These are phyloP conservation scores for Drosophila emarginata DNA, from an alignment of 2,888 invertebrate species.

Conservation along the genomic window DNA sequence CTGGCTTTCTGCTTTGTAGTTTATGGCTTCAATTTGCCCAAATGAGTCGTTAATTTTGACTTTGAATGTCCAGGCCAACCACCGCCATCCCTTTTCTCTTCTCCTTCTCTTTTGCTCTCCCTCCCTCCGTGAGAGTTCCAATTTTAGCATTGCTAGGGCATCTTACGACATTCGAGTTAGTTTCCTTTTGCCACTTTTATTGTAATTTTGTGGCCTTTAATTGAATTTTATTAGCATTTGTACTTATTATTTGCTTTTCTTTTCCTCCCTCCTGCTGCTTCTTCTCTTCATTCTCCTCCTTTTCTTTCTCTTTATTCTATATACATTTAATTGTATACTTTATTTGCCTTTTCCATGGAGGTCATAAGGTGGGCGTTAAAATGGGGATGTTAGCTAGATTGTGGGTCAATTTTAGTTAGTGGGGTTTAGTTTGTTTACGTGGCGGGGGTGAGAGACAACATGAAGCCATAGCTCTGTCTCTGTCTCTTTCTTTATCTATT, in stretches of 20 bases:
- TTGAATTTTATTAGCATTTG: constrained; percentile 80
- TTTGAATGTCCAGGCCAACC: constrained; percentile 49
- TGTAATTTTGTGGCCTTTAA: constrained; percentile 77
- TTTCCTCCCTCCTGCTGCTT: background rate
- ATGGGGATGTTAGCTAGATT: background rate
- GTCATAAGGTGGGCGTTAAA: background rate
- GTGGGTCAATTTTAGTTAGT: constrained; percentile 26
- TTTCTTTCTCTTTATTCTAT: background rate
- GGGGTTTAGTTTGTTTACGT: constrained; percentile 31
- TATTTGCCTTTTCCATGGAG: constrained; percentile 46
- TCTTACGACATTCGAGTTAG: constrained; percentile 45
- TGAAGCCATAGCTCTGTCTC: background rate
- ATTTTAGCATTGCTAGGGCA: constrained; percentile 17
- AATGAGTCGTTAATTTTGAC: constrained; percentile 80
- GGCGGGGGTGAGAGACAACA: background rate
- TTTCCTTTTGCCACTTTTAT: constrained; percentile 67
- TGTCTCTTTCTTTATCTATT: background rate
- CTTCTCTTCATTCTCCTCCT: background rate
- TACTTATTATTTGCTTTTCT: constrained; percentile 68
- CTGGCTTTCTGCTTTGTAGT: constrained; percentile 53
- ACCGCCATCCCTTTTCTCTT: background rate
- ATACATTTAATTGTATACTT: constrained; percentile 66
- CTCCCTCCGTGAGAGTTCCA: background rate
- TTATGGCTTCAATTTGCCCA: constrained; percentile 79
- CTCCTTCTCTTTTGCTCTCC: background rate